Base-by-base conservation (phyloP, 2,113 vertebrate species). In the Laticauda laticaudata region DNA sequence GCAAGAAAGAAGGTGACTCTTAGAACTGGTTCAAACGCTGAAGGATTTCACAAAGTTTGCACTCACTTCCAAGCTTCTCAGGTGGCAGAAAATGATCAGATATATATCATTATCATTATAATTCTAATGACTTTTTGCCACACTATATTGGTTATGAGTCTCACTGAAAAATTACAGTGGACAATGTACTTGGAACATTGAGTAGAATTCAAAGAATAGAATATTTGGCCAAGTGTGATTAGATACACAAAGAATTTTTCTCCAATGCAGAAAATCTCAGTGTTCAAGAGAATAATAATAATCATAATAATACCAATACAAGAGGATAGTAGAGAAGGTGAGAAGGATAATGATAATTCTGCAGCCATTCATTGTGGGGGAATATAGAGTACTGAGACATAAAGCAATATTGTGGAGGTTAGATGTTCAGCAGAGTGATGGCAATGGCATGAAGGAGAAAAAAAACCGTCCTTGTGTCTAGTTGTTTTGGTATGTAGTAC, bases 1-100 rank as follows among this genome's bases (percentile, higher is more conserved):
- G 98, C 98, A 1, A 98, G 98, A 29, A 99, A 99, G 97, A 98
- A 99, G 98, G 98, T 99, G 54, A 24, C 56, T 2, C 55, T 85
- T 57, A 75, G 12, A 51, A 23, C 15, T 87, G 86, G 24, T 26
- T 54, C 51, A 43, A 39, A 23, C 6, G 34, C 9, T 43, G 8
- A 24, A 21, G 29, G 51, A 18, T 29, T 20, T 88, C 21, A 4
- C 34, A 69, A 5, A 90, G 7, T 51, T 69, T 69, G 9, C 7
- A n/a, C 43, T 48, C 8, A 11, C n/a, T 81, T 81, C 69, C n/a
- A 39, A 39, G 6, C 15, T 81, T 14, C 69, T 14, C 34, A 15
- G 8, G 2, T 39, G 69, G 15, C 69, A 81, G 2, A 81, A 2
- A 81, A 81, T 20, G 34, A 39, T 81, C n/a, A 81, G 69, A 81